A percentile compares a stretch with the other conserved stretches of the same genome.
Conservation (phyloP, 2,113 vertebrate genomes). For the Elanoides forficatus region DNA sequence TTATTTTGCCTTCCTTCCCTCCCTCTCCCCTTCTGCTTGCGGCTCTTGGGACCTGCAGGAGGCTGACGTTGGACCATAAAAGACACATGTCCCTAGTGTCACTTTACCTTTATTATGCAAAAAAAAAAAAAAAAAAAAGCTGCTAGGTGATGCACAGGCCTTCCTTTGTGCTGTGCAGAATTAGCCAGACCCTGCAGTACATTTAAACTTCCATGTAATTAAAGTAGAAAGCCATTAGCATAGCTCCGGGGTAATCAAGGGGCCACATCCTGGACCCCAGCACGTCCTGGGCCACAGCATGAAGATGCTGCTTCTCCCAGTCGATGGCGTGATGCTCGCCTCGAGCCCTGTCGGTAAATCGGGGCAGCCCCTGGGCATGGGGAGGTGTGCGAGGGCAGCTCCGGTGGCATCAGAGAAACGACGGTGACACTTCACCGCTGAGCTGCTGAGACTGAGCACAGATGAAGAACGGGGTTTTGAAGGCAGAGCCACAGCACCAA, state of each 20-base stretch:
- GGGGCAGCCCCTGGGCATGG: accelerated
- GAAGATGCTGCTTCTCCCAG: not conserved
- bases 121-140: not conserved
- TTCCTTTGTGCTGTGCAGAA: not conserved
- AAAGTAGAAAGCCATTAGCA: slow-evolving; percentile 34
- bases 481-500: not conserved
- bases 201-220: slow-evolving; percentile 14
- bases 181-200: not conserved
- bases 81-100: not conserved
- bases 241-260: not conserved
- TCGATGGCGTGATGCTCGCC: accelerated
- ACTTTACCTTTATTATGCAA: slow-evolving; percentile 32
- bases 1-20: slow-evolving; percentile 42
- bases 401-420: not conserved
- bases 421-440: accelerated
- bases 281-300: accelerated
- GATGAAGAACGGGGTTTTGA: not conserved
- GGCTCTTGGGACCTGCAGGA: not conserved
- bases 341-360: accelerated
- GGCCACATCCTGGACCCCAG: not conserved
- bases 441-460: not conserved
- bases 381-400: not conserved
- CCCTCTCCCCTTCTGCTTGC: not conserved
- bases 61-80: slow-evolving; percentile 2
- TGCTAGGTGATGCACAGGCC: not conserved